These are phyloP conservation scores for Anthopleura sola DNA, from an alignment of 64 coral and sea anemone genomes.

Conservation along the genomic window DNA sequence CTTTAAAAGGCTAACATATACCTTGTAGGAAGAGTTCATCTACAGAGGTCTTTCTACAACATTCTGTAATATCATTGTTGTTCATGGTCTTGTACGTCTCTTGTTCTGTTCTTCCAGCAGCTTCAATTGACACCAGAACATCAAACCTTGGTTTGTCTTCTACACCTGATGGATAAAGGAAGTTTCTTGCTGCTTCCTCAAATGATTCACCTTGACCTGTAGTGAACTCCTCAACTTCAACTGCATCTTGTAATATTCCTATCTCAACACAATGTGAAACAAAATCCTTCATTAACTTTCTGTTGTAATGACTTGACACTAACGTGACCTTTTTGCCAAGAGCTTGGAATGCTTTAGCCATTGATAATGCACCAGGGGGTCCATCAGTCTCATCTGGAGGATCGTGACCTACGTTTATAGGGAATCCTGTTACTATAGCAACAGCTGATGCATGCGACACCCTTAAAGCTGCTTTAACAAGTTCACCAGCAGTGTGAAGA, in stretches of 20 bases:
- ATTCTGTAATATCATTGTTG: slow-evolving; percentile 39
- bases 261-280: slow-evolving; percentile 26
- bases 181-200: slow-evolving; percentile 47
- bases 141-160: slow-evolving; percentile 53
- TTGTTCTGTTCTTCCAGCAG: slow-evolving; percentile 27
- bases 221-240: slow-evolving; percentile 51
- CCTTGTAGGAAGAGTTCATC: slow-evolving; percentile 85
- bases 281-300: slow-evolving; percentile 44
- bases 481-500: slow-evolving; percentile 53
- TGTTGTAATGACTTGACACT: slow-evolving; percentile 60
- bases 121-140: slow-evolving; percentile 75
- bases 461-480: slow-evolving; percentile 66
- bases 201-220: neutral
- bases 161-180: slow-evolving; percentile 40
- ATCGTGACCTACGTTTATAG: slow-evolving; percentile 29
- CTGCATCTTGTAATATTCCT: slow-evolving; percentile 17
- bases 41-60: slow-evolving; percentile 64
- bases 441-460: slow-evolving; percentile 61
- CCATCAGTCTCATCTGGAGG: slow-evolving; percentile 80
- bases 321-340: slow-evolving; percentile 69
- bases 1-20: too few relatives aligned
- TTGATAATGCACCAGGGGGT: slow-evolving; percentile 51
- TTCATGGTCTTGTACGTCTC: slow-evolving; percentile 72
- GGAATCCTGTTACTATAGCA: slow-evolving; percentile 76
- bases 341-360: slow-evolving; percentile 76